Conservation (phyloP, 2,797 vertebrate species). For the Macrochelys suwanniensis region DNA sequence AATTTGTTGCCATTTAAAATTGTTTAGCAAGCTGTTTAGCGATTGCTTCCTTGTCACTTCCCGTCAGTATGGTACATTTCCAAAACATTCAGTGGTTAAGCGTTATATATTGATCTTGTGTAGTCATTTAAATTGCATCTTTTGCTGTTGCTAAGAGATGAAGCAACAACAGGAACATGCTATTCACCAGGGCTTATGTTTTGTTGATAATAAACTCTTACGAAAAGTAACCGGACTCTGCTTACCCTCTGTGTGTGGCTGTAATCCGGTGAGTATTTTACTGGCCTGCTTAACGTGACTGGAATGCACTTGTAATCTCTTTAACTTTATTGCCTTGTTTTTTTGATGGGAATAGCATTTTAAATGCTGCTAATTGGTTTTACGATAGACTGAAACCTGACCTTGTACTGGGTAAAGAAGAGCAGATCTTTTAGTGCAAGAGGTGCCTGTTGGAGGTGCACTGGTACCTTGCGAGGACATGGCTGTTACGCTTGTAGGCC, state of each 20-base stretch:
- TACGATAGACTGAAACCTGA: constrained; percentile 61
- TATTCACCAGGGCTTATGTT: not conserved
- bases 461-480: not conserved
- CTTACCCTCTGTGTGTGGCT: not conserved
- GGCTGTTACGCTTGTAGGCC: not conserved
- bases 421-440: constrained; percentile 4
- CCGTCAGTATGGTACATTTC: not conserved
- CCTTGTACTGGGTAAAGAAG: constrained; percentile 14
- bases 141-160: constrained; percentile 1
- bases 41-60: not conserved
- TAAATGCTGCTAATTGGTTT: constrained; percentile 62
- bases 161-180: not conserved
- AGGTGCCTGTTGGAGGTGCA: not conserved
- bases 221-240: constrained; percentile 25
- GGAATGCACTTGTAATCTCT: constrained; percentile 52
- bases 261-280: constrained; percentile 34
- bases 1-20: not conserved
- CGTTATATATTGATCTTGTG: not conserved
- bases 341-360: constrained; percentile 42
- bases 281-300: constrained; percentile 24
- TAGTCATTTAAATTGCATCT: not conserved
- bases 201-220: constrained; percentile 35
- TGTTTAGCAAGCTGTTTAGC: not conserved
- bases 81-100: not conserved
- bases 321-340: constrained; percentile 41